Percentiles rank a stretch among this genome's conserved stretches.
Evolutionary conservation across 2,113 vertebrate species (phyloP).

Genomic region (Circaetus cinerascens): DNA sequence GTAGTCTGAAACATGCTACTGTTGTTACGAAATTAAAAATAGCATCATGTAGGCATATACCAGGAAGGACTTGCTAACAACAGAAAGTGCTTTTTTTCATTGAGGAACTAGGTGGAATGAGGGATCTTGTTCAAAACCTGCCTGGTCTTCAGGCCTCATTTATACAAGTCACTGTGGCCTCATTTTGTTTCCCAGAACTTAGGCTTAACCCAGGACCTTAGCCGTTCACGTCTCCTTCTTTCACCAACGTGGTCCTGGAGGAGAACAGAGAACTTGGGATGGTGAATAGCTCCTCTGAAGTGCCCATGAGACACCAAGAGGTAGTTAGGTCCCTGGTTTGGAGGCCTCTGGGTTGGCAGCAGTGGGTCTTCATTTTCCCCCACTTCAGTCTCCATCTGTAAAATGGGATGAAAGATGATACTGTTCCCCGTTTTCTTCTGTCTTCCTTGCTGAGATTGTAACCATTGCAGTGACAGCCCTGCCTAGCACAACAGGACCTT

Average conservation of each 20-base stretch:
- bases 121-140: not conserved
- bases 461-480: not conserved
- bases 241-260: not conserved
- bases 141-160: not conserved
- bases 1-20: not conserved
- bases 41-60: not conserved
- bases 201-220: not conserved
- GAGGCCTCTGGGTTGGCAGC: not conserved
- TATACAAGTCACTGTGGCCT: not conserved
- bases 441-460: not conserved
- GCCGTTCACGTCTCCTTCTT: fast-evolving
- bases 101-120: not conserved
- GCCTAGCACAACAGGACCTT: not conserved
- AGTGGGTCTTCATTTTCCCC: not conserved
- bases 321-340: not conserved
- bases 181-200: not conserved
- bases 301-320: not conserved
- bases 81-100: not conserved
- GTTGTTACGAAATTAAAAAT: not conserved
- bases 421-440: not conserved
- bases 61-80: fast-evolving
- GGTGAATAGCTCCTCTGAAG: not conserved
- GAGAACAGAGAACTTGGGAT: not conserved
- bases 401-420: not conserved
- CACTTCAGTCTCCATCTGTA: not conserved